Conservation (phyloP, 2,113 vertebrate species). For the Romanogobio albipinnatus region DNA sequence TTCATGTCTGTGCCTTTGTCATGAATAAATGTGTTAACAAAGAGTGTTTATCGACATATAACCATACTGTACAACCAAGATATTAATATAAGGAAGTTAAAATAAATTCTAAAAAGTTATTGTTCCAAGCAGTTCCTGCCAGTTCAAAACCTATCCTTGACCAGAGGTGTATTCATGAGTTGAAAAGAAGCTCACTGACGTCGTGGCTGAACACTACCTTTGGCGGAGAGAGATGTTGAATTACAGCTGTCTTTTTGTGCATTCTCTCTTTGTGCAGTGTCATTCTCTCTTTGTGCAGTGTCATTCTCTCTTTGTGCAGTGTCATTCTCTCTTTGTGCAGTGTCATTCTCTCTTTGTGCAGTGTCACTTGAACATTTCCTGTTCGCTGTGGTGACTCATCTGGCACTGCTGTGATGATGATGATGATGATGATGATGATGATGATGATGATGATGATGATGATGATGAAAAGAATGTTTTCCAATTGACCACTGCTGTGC, state of each 20-base stretch:
- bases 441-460: neutral
- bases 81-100: neutral
- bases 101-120: neutral
- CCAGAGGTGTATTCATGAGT: neutral
- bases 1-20: neutral
- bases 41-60: neutral
- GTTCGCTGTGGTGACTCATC: neutral
- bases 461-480: neutral
- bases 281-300: constrained; percentile 5
- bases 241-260: neutral
- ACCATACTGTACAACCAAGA: neutral
- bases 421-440: neutral
- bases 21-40: neutral
- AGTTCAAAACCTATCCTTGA: neutral
- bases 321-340: constrained; percentile 6
- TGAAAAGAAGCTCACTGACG: neutral
- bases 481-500: neutral
- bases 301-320: constrained; percentile 27
- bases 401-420: neutral
- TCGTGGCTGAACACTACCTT: neutral
- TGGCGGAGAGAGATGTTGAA: neutral
- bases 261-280: constrained; percentile 6
- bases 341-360: constrained; percentile 22
- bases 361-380: neutral
- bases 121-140: neutral